phyloP scores from a whole-genome alignment of 2,888 invertebrate species.

The Protodeltote pygarga region DNA sequence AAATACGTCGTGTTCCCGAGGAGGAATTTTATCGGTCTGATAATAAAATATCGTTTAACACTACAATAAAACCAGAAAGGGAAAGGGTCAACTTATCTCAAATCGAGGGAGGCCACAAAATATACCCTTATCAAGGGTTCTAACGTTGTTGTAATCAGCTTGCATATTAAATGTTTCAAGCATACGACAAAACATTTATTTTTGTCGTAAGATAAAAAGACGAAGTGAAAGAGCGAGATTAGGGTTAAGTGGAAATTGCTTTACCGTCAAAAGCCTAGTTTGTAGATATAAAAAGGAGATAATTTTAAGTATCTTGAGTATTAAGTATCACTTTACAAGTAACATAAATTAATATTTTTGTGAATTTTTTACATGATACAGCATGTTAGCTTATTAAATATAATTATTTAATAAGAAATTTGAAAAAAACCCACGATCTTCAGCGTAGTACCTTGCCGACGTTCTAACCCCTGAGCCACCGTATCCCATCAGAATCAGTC shows the following conservation, averaged over 20 bases:
- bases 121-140: slow-evolving; percentile 54
- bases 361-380: too few species aligned
- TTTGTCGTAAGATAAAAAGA: background rate
- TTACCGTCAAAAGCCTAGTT: background rate
- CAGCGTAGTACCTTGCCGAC: too few species aligned
- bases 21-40: slow-evolving; percentile 72
- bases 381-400: too few species aligned
- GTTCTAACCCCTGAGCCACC: too few species aligned
- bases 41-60: slow-evolving; percentile 82
- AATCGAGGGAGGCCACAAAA: slow-evolving; percentile 60
- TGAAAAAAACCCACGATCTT: too few species aligned
- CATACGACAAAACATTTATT: slow-evolving; percentile 28
- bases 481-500: too few species aligned
- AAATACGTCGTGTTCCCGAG: slow-evolving; percentile 64
- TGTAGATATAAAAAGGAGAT: background rate
- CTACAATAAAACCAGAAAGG: slow-evolving; percentile 67
- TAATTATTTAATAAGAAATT: too few species aligned
- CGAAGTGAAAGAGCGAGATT: background rate
- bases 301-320: too few species aligned
- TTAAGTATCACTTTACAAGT: too few species aligned
- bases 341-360: too few species aligned
- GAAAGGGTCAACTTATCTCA: slow-evolving; percentile 62
- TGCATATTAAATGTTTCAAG: slow-evolving; percentile 39
- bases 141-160: slow-evolving; percentile 44
- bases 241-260: background rate